Conservation (phyloP, 2,113 vertebrate species). For the Laticauda colubrina region DNA sequence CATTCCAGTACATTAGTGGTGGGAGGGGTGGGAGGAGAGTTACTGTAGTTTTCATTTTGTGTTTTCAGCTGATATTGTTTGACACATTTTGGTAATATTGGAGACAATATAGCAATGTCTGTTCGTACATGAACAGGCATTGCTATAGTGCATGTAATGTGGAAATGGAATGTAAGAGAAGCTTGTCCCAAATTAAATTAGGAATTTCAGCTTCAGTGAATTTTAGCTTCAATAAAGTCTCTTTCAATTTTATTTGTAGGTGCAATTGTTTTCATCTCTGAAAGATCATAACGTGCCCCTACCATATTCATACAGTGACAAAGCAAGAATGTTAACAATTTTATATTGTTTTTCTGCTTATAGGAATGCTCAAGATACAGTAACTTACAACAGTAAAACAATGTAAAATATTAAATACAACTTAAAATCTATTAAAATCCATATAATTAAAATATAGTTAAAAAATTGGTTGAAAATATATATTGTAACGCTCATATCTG, state of each 20-base stretch:
- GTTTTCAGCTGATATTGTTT: background rate
- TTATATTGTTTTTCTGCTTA: background rate
- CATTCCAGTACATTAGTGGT: background rate
- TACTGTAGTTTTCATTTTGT: background rate
- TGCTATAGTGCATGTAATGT: background rate
- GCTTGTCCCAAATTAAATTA: background rate
- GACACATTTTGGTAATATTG: background rate
- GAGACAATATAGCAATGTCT: background rate
- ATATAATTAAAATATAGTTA: background rate
- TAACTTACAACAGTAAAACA: background rate
- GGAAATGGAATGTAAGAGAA: background rate
- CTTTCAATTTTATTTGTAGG: background rate
- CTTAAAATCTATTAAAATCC: background rate
- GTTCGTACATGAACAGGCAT: background rate
- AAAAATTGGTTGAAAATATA: background rate
- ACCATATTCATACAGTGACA: background rate
- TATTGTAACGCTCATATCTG: background rate
- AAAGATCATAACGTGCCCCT: background rate
- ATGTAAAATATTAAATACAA: background rate
- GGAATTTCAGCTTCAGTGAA: background rate
- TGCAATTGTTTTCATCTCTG: background rate
- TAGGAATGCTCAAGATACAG: background rate
- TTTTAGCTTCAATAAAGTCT: background rate
- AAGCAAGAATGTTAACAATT: background rate
- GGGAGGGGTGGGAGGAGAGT: background rate